Base-by-base conservation (phyloP, 2,888 invertebrate species). In the Limnephilus marmoratus region DNA sequence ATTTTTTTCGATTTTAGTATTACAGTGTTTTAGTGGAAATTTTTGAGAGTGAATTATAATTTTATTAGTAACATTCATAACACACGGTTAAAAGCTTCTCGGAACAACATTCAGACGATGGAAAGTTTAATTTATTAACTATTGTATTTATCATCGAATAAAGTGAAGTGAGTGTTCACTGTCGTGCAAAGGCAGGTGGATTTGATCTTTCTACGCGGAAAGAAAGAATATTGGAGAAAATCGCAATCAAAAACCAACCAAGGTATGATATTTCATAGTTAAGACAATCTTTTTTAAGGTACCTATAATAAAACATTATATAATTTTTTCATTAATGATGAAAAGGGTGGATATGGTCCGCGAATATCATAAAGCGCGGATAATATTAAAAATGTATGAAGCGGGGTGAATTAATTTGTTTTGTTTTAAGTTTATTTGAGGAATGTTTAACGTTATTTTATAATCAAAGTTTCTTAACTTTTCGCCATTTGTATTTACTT, bases 191-290 rank as follows among this genome's bases (percentile, higher is more conserved):
- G 37, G 24, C 31, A 83, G 37, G 37, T 24, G 83, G 83, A 83
- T 83, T 83, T 34, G 24, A 34, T 41, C 83, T 83, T 83, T 83
- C 7, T 37, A 37, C 34, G 11, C 7, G 37, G 18, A 24, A 83
- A 83, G 37, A 83, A 37, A 83, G 37, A 83, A 37, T 83, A 24
- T 12, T 83, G 11, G 83, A 83, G 83, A 34, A 83, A 83, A 83
- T 83, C 37, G 83, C 4, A 24, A 83, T 34, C 11, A 82, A 34
- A 15, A 83, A 34, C 18, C 18, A 24, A 37, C 37, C 24, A 83
- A 83, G 83, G 83, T 83, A 83, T 0, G 37, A 37, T 83, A 37
- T 83, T n/a, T n/a, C n/a, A n/a, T n/a, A n/a, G n/a, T n/a, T n/a
- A n/a, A n/a, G n/a, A n/a, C n/a, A n/a, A n/a, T n/a, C n/a, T n/a